Evolutionary conservation across 2,888 invertebrate species (phyloP).

Genomic region (Synanthedon tipuliformis): DNA sequence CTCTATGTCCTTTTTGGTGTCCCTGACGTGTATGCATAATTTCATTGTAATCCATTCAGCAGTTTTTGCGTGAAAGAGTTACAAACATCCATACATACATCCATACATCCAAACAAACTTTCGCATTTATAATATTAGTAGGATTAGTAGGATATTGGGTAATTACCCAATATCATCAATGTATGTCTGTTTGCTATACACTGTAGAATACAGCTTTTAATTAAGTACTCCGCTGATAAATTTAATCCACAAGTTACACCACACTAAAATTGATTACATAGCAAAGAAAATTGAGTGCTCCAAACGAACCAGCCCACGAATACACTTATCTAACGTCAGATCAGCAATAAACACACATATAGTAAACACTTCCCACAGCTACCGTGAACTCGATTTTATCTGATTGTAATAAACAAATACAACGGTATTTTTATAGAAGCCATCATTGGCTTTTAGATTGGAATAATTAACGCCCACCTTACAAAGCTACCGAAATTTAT

Average conservation of each 20-base stretch:
- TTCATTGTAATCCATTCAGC: too few relatives aligned
- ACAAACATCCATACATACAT: too few relatives aligned
- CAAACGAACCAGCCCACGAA: background rate
- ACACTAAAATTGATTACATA: background rate
- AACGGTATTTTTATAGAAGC: slow-evolving; percentile 32
- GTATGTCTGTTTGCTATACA: too few relatives aligned
- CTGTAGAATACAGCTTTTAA: background rate
- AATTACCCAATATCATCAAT: too few relatives aligned
- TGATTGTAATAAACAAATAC: slow-evolving; percentile 31
- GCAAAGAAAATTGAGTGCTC: slow-evolving; percentile 12
- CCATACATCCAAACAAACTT: too few relatives aligned
- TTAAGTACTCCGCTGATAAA: too few relatives aligned
- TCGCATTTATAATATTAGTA: too few relatives aligned
- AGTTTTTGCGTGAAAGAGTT: too few relatives aligned
- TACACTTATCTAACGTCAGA: slow-evolving; percentile 9
- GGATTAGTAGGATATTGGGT: too few relatives aligned
- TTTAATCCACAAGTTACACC: too few relatives aligned
- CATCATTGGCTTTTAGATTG: slow-evolving; percentile 22
- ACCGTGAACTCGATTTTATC: slow-evolving; percentile 24
- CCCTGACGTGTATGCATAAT: too few relatives aligned
- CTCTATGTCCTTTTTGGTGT: too few relatives aligned
- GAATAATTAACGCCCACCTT: slow-evolving; percentile 39
- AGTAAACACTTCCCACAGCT: slow-evolving; percentile 21
- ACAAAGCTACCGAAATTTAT: slow-evolving; percentile 7
- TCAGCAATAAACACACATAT: slow-evolving; percentile 15